Base-by-base conservation (phyloP, 2,888 invertebrate species). In the Salticus scenicus region DNA sequence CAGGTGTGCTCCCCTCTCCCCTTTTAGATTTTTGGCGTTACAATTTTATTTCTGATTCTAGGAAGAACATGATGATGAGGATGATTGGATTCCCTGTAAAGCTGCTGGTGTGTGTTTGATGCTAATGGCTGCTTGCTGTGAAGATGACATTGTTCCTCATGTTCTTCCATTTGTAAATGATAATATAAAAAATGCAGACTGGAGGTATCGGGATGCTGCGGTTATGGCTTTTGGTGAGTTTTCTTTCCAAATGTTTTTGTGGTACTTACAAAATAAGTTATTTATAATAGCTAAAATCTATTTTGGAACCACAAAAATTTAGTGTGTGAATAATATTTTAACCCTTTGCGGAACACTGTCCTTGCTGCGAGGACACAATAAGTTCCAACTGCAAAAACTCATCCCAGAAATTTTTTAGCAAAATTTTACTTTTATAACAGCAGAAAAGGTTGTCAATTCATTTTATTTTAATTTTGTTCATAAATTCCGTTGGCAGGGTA, bases 71-170 rank as follows among this genome's bases (percentile, higher is more conserved):
- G 99, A 99, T 91, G 98, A 99, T 92, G 99, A 99, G 91, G 97
- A 99, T 90, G 98, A 98, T 90, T 99, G 99, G 99, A 99, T 98
- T 92, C 99, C 99, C 0, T 96, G 98, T 89, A 99, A 99, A 93
- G 98, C 99, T 0, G 98, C 99, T 1, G 98, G 99, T 42, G 99
- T 99, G 2, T 99, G 99, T 91, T 93, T 99, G 31, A 99, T 99
- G 98, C 93, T 99, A 70, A 93, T 99, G 89, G 96, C 99, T 27
- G 96, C 97, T 69, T 99, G 99, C 91, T 98, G 98, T 91, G 98
- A 98, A 92, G 97, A 99, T 91, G 96, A 96, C 90, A 97, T 99
- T 88, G 97, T 99, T n/a, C 95, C 95, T 0, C 95, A 95, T 91
- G 98, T 98, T 17, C 92, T 99, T 90, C 99, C 99, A 27, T 99